phyloP scores from a whole-genome alignment of 2,113 vertebrate species.

The Pelmatolapia mariae region DNA sequence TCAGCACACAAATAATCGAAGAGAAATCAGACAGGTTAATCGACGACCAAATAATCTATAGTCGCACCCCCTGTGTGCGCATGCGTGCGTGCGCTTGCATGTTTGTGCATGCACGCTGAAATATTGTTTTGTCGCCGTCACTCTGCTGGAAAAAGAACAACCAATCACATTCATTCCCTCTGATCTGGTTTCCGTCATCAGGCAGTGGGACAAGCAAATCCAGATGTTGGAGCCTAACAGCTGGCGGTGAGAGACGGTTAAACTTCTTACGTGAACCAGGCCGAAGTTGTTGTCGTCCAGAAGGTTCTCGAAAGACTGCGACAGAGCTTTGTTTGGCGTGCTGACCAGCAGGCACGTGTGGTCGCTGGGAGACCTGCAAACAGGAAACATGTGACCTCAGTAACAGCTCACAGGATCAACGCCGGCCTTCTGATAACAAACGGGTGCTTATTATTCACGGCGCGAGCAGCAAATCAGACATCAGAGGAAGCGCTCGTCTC shows the following conservation, averaged over 20 bases:
- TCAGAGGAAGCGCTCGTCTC: neutral
- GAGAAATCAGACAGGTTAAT: neutral
- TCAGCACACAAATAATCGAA: neutral
- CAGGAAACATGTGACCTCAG: neutral
- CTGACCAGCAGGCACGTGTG: slow-evolving; percentile 80
- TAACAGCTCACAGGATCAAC: neutral
- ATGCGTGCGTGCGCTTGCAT: accelerated
- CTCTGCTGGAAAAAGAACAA: neutral
- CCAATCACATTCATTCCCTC: neutral
- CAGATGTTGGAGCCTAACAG: neutral
- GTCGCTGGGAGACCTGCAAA: slow-evolving; percentile 79
- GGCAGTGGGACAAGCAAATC: neutral
- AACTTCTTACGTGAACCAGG: slow-evolving; percentile 79
- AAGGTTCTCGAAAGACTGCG: slow-evolving; percentile 97
- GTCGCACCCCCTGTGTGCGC: accelerated
- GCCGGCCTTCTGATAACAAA: neutral
- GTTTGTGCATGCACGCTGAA: accelerated
- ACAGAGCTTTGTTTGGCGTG: slow-evolving; percentile 83
- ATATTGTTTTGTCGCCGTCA: neutral
- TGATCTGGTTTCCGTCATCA: neutral
- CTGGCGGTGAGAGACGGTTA: neutral
- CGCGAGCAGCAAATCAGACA: neutral
- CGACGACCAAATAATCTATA: neutral
- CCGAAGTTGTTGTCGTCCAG: slow-evolving; percentile 88
- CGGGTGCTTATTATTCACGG: neutral